Evolutionary conservation across 2,797 vertebrate species (phyloP).

Genomic region (Coendou prehensilis): DNA sequence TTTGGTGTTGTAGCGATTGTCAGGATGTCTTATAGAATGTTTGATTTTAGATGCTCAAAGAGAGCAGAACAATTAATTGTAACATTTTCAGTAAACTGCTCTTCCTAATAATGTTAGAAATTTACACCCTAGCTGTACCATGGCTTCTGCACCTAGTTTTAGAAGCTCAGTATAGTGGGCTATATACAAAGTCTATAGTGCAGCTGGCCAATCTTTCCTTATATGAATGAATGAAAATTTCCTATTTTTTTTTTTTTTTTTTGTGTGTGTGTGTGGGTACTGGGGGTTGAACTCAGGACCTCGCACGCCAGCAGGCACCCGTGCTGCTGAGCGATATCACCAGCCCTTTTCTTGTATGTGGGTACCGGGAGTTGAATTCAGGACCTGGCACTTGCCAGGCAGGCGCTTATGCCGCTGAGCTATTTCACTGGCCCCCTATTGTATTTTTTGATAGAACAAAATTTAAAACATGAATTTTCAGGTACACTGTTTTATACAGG

Average conservation of each 20-base stretch:
- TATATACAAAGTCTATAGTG: not conserved
- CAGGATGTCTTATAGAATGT: not conserved
- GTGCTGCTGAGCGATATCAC: too few relatives aligned
- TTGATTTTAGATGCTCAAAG: constrained; percentile 24
- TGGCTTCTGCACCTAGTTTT: not conserved
- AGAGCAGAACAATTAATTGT: not conserved
- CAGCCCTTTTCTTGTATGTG: too few relatives aligned
- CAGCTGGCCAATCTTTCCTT: not conserved
- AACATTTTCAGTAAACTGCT: constrained; percentile 36
- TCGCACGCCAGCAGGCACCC: too few relatives aligned
- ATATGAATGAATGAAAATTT: not conserved
- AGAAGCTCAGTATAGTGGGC: not conserved
- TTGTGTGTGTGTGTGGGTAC: too few relatives aligned
- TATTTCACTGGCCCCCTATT: not conserved
- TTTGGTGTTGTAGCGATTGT: not conserved
- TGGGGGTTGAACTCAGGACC: too few relatives aligned
- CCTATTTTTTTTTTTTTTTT: not conserved
- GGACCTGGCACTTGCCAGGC: too few relatives aligned
- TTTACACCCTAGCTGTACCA: not conserved
- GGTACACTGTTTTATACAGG: not conserved
- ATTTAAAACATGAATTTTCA: constrained; percentile 63
- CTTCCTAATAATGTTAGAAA: constrained; percentile 52
- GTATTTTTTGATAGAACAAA: constrained; percentile 54
- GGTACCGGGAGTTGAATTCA: too few relatives aligned
- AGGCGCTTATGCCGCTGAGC: too few relatives aligned